Evolutionary conservation across 2,888 invertebrate species (phyloP).

Genomic region (Phragmatobia fuliginosa): DNA sequence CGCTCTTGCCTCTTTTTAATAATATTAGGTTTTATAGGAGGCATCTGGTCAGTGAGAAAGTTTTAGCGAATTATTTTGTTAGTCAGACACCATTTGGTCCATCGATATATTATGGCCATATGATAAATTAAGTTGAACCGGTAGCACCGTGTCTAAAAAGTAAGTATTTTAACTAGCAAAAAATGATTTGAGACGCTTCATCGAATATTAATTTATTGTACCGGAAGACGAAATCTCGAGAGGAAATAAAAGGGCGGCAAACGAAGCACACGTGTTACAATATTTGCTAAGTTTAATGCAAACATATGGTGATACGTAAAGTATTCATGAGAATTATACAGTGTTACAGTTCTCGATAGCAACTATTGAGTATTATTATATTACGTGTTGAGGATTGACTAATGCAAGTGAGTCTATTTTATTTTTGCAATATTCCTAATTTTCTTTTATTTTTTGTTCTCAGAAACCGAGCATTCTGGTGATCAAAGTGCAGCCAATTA

Average conservation of each 20-base stretch:
- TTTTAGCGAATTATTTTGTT: constrained; percentile 40
- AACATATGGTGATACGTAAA: constrained; percentile 78
- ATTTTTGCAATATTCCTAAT: constrained; percentile 60
- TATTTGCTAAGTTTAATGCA: constrained; percentile 82
- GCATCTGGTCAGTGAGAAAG: constrained; percentile 72
- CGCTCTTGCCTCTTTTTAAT: constrained; percentile 59
- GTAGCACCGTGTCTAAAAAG: constrained; percentile 72
- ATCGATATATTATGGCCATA: no score
- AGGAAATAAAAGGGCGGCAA: constrained; percentile 82
- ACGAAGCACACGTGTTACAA: constrained; percentile 85
- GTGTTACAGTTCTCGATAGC: constrained; percentile 26
- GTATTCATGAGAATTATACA: constrained; percentile 61
- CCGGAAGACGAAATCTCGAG: constrained; percentile 86
- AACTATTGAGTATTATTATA: constrained; percentile 23
- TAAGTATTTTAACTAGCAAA: constrained; percentile 69
- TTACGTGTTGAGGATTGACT: constrained; percentile 46
- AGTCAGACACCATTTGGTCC: constrained; percentile 70
- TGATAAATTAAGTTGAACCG: constrained; percentile 60
- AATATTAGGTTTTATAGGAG: constrained; percentile 57
- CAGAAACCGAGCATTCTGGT: constrained; percentile 81
- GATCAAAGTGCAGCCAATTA: constrained; percentile 82
- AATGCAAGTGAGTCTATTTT: neutral
- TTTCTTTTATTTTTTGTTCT: constrained; percentile 75
- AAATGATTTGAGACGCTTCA: constrained; percentile 64
- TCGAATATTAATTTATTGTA: constrained; percentile 80